Base-by-base conservation (phyloP, 2,888 invertebrate genomes). In the Himalopsyche tibetana region DNA sequence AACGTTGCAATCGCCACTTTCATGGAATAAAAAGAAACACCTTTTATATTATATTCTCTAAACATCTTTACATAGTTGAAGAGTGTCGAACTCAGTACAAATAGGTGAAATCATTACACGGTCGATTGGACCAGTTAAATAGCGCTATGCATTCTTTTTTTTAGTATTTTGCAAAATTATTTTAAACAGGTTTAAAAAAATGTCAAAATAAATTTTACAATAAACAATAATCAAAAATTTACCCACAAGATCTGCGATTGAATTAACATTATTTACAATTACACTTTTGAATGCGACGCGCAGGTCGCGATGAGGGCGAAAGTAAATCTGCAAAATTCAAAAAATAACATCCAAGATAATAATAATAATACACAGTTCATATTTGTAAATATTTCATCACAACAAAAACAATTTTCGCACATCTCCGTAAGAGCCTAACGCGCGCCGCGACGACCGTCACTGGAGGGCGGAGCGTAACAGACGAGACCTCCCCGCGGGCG, bases 121-220 rank as follows among this genome's bases (percentile, higher is more conserved):
- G 74, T 36, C 74, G 36, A 74, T 19, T 12, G 15, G 74, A 74
- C 74, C 74, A 8, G 1, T 74, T 12, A 74, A 36, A 74, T 36
- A 74, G 28, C 51, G 51, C 51, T 36, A 74, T 74, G 74, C 15
- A 36, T 19, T 36, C 28, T 38, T 74, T 74, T 84, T 42, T 84
- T 84, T 80, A 84, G 84, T 84, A 84, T 84, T 80, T 42, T 80
- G 84, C 84, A 80, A 84, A 84, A 84, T 84, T 84, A 84, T 84
- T 84, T 84, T 84, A 80, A 84, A 80, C 80, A 84, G 56, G 80
- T 45, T 80, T 80, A 84, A 84, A 80, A n/a, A 84, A 55, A 55
- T 55, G 63, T 80, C 42, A 56, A 84, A 80, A 84, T 69, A 84
- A 40, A 84, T 84, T 80, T 84, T 80, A 84, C 81, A 80, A 80